Evolutionary conservation across 2,888 invertebrate species (phyloP).

Genomic region (Temnothorax unifasciatus): DNA sequence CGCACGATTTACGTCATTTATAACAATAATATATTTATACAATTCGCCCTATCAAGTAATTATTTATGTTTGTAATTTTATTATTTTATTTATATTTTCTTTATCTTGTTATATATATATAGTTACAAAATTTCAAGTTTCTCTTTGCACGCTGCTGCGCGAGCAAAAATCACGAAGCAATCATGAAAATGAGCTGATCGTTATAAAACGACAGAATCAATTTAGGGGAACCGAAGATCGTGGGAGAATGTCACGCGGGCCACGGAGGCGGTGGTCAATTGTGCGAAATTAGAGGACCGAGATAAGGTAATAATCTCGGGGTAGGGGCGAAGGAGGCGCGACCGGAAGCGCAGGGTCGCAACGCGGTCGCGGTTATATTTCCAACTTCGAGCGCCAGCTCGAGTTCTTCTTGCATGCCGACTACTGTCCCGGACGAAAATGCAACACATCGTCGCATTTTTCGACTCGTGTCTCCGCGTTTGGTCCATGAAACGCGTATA

Average conservation of each 20-base stretch:
- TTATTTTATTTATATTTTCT: neutral
- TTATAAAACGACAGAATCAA: neutral
- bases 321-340: slow-evolving; percentile 22
- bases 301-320: slow-evolving; percentile 49
- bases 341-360: slow-evolving; percentile 43
- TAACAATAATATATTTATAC: neutral
- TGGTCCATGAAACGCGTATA: neutral
- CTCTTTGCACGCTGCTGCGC: neutral
- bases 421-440: neutral
- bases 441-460: neutral
- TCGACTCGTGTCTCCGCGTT: neutral
- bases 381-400: slow-evolving; percentile 14
- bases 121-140: neutral
- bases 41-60: neutral
- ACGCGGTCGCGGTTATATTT: slow-evolving; percentile 42
- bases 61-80: neutral
- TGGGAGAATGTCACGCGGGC: slow-evolving; percentile 5
- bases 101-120: neutral
- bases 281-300: slow-evolving; percentile 42
- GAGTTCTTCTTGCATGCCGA: slow-evolving; percentile 41
- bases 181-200: neutral
- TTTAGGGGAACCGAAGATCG: neutral
- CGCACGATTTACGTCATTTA: neutral
- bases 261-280: slow-evolving; percentile 29
- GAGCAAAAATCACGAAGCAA: neutral